Base-by-base conservation (phyloP, 1,140 invertebrate species). In the Diorhabda elongata region DNA sequence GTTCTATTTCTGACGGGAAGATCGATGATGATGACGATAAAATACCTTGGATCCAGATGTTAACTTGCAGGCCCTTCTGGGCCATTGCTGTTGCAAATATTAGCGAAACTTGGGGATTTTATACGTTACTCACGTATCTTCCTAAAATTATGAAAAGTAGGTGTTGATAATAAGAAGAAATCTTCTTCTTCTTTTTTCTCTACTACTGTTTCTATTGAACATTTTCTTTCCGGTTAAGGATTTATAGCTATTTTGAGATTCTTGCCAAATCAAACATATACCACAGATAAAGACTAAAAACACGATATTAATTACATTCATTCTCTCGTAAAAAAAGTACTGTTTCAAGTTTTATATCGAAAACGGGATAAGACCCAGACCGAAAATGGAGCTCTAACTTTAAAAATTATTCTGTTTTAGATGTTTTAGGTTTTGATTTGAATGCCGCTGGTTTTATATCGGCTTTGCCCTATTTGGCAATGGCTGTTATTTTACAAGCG, bases 21-120 rank as follows among this genome's bases (percentile, higher is more conserved):
- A 44, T 84, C 86, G 77, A 61, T 78, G 82, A 80, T 4, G 78
- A 76, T 58, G 78, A 84, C 74, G 82, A 87, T 45, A 82, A 82
- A 57, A 87, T 91, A 80, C 94, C 94, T 1, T 96, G 94, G 94
- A 86, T 84, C 60, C 81, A 85, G 4, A 93, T 97, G 74, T 81
- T 97, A 11, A 90, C 85, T 0, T 97, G 94, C 0, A 83, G 86
- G 57, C 89, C 95, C 0, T 93, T 97, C 2, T 97, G 94, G 92
- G 94, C 95, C 26, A 81, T 96, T 5, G 86, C 93, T 59, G 78
- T 94, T 1, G 88, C 86, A 0, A 92, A 96, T 75, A 91, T 92
- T 77, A 88, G 91, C 2, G 91, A 95, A 75, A 93, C 92, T 77
- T 97, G 94, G 95, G 94, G 93, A 1, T 94, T 93, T 76, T 96